Percentiles rank a stretch among this genome's conserved stretches.
phyloP scores from a whole-genome alignment of 2,797 vertebrate species.

The Antrozous pallidus region DNA sequence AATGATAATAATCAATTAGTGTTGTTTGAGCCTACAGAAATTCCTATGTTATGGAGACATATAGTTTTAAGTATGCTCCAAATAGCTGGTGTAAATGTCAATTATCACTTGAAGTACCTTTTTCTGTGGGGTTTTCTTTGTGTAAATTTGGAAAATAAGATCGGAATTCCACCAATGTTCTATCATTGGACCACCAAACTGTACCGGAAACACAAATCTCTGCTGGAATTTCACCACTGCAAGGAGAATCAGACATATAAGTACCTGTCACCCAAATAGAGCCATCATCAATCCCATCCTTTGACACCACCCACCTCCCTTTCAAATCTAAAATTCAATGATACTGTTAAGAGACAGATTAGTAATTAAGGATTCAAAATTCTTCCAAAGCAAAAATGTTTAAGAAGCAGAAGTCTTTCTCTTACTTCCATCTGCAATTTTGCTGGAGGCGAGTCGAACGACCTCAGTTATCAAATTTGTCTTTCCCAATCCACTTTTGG shows the following conservation, averaged over 20 bases:
- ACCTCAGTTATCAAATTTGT: slow-evolving; percentile 82
- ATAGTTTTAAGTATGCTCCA: slow-evolving; percentile 35
- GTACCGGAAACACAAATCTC: slow-evolving; percentile 88
- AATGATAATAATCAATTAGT: background rate
- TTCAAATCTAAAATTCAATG: background rate
- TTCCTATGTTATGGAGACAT: background rate
- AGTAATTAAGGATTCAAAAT: slow-evolving; percentile 23
- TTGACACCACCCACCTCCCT: background rate
- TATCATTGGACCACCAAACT: slow-evolving; percentile 82
- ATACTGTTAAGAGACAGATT: slow-evolving; percentile 15
- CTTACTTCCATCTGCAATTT: slow-evolving; percentile 88
- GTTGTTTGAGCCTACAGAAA: background rate
- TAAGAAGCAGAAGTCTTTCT: slow-evolving; percentile 3
- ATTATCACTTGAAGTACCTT: slow-evolving; percentile 84
- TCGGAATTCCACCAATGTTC: slow-evolving; percentile 89
- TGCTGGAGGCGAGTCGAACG: slow-evolving; percentile 89
- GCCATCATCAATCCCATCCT: background rate
- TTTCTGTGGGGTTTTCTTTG: slow-evolving; percentile 87
- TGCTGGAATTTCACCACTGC: slow-evolving; percentile 93
- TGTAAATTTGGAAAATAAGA: slow-evolving; percentile 90
- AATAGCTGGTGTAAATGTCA: slow-evolving; percentile 9
- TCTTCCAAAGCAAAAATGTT: slow-evolving; percentile 19
- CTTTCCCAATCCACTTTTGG: slow-evolving; percentile 76
- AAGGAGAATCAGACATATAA: slow-evolving; percentile 64
- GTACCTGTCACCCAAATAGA: background rate